Evolutionary conservation across 2,888 invertebrate species (phyloP).

Genomic region (Vanessa cardui): DNA sequence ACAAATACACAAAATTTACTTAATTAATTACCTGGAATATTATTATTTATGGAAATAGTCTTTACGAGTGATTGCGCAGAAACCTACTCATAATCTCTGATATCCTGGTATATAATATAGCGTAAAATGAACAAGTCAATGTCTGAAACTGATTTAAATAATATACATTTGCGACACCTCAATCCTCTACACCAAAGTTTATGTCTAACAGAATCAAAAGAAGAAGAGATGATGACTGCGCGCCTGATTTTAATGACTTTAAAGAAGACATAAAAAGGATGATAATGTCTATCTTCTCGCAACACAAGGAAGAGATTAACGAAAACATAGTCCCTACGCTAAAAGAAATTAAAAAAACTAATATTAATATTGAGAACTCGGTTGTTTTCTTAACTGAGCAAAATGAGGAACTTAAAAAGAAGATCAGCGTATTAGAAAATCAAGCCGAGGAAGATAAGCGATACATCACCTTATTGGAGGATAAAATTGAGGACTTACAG

Average conservation of each 20-base stretch:
- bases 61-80: neutral
- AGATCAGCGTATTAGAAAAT: neutral
- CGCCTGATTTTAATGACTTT: neutral
- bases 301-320: neutral
- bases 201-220: neutral
- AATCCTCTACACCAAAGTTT: slow-evolving; percentile 1
- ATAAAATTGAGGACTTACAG: slow-evolving; percentile 30
- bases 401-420: slow-evolving; percentile 10
- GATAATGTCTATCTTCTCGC: neutral
- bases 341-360: slow-evolving; percentile 5
- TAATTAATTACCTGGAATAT: neutral
- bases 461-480: neutral
- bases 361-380: slow-evolving; percentile 1
- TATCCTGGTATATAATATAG: neutral
- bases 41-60: slow-evolving; percentile 1
- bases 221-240: slow-evolving; percentile 6
- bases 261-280: neutral
- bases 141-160: slow-evolving; percentile 5
- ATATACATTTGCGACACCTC: neutral
- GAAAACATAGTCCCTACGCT: neutral
- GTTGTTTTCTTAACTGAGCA: slow-evolving; percentile 4
- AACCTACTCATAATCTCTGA: neutral
- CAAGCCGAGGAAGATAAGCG: neutral
- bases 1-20: neutral
- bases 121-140: slow-evolving; percentile 3